phyloP scores from a whole-genome alignment of 2,797 vertebrate species.

The Cirrhinus mrigala region DNA sequence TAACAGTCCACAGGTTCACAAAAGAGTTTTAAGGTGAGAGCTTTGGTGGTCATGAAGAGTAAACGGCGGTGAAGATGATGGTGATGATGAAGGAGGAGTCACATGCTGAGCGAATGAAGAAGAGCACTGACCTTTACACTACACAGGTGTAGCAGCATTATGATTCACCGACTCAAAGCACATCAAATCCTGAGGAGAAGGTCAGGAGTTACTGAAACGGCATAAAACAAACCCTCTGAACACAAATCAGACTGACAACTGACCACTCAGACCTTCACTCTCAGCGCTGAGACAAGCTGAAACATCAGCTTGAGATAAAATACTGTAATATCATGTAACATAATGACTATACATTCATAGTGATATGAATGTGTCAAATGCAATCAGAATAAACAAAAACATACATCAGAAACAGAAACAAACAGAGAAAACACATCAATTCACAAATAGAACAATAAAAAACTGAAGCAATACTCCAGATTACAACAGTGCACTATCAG shows the following conservation, averaged over 20 bases:
- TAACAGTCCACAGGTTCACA: neutral
- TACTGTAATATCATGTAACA: neutral
- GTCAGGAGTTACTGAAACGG: conserved; percentile 85
- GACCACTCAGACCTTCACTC: neutral
- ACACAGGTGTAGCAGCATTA: conserved; percentile 99
- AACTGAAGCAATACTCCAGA: neutral
- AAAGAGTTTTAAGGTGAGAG: neutral
- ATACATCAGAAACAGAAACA: neutral
- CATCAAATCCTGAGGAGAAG: conserved; percentile 96
- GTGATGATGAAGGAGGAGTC: conserved; percentile 24
- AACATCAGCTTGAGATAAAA: neutral
- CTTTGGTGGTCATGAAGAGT: neutral
- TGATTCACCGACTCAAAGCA: conserved; percentile 93
- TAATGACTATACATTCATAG: neutral
- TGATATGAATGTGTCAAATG: neutral
- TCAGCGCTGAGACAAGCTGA: neutral
- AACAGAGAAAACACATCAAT: neutral
- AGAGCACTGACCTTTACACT: conserved; percentile 99
- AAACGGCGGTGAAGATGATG: neutral
- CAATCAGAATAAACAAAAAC: neutral
- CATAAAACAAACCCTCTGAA: conserved; percentile 3
- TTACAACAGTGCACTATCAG: neutral
- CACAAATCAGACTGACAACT: neutral
- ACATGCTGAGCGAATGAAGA: conserved; percentile 74
- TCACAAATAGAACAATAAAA: neutral